Evolutionary conservation across 2,888 invertebrate genomes (phyloP), one percentile per base, ranked within the genome.

Genomic region (Colostygia pectinataria): DNA sequence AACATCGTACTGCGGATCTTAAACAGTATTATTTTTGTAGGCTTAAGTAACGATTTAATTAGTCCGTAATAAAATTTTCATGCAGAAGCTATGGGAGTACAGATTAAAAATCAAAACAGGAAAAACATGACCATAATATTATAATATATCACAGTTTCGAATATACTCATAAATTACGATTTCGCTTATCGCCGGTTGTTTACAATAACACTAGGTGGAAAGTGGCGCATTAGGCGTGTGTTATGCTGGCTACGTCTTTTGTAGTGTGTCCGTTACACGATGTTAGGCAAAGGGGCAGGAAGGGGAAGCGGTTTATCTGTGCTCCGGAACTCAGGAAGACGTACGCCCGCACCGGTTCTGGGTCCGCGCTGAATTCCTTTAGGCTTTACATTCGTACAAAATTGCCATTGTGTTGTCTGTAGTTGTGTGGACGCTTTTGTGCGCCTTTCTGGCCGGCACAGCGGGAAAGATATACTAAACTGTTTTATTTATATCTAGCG

Each of bases 271-370:
- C 79, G 83, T 79, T 80, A 80, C 82, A 81, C 84, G 76, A 81
- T 79, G 85, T 80, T 78, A 80, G 80, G 82, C 80, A 83, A 88
- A 85, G 80, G 84, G 82, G 78, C 85, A 81, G 89, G 89, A 89
- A 89, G 55, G 51, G 89, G 89, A 89, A 87, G 85, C 83, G 82
- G 88, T 89, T 86, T 89, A 87, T 89, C 89, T 88, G 80, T 68
- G 74, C 80, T 73, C 84, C 86, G 87, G 88, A 89, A 86, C 77
- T 71, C 82, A 80, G 84, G 85, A 84, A 84, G 84, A 84, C 84
- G 83, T 78, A 79, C 80, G 77, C 78, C 67, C 77, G 73, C 81
- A 68, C 74, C 76, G 74, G 70, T 63, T 55, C 60, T 41, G 63
- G 57, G 65, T 68, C 68, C 71, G 65, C 69, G 67, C 71, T 74